A percentile compares a stretch with the other conserved stretches of the same genome.
phyloP scores from a whole-genome alignment of 1,140 invertebrate genomes.

The Hydropsyche tenuis region DNA sequence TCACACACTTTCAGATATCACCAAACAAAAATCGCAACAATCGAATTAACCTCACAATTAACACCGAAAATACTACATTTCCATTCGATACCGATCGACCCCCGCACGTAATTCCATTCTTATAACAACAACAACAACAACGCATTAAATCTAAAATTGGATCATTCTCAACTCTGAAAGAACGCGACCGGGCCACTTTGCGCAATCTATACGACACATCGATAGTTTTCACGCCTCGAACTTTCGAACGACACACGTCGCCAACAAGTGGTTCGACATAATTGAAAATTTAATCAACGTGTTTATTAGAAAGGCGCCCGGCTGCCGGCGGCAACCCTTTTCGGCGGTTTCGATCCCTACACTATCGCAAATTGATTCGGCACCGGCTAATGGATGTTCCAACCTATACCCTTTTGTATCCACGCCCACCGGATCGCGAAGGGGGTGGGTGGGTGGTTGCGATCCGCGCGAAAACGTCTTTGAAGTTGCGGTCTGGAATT shows the following conservation, averaged over 20 bases:
- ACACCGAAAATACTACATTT: no score
- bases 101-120: no score
- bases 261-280: conserved; percentile 17
- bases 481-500: conserved; percentile 13
- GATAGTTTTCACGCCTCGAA: no score
- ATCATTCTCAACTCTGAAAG: no score
- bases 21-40: no score
- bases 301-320: conserved; percentile 7
- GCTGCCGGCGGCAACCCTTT: conserved; percentile 7
- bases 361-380: conserved; percentile 19
- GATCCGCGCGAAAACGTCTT: neutral
- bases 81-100: no score
- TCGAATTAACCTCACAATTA: no score
- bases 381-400: conserved; percentile 15
- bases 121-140: no score
- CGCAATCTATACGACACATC: no score
- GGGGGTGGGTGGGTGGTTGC: neutral
- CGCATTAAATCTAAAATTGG: no score
- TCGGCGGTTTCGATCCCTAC: conserved; percentile 6
- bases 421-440: neutral
- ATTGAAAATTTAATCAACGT: conserved; percentile 22
- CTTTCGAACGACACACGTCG: neutral
- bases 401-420: neutral
- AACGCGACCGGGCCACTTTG: no score
- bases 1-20: no score